Evolutionary conservation across 2,888 invertebrate species (phyloP).

Genomic region (Cephus nigrinus): DNA sequence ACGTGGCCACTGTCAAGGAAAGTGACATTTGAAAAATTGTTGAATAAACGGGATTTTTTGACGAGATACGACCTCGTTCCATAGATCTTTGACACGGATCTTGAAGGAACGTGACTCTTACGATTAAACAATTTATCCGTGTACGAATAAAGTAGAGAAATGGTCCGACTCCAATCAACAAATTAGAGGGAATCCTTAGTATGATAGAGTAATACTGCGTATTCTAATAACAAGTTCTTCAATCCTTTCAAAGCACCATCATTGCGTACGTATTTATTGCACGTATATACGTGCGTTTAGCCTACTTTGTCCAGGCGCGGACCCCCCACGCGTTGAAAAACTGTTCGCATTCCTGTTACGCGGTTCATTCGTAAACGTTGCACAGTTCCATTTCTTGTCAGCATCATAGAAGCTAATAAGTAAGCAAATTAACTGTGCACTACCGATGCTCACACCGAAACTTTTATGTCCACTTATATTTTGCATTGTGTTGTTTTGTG

Average conservation of each 20-base stretch:
- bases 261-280: not conserved
- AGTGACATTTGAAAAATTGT: not conserved
- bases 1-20: not conserved
- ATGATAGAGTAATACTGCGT: not conserved
- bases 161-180: not conserved
- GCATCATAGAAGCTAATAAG: not conserved
- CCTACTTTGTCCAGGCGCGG: slow-evolving; percentile 2
- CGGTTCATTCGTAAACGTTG: slow-evolving; percentile 18
- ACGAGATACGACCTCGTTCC: not conserved
- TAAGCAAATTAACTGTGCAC: not conserved
- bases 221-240: not conserved
- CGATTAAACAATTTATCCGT: not conserved
- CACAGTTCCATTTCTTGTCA: not conserved
- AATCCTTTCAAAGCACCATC: not conserved
- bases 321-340: slow-evolving; percentile 11
- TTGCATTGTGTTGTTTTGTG: not conserved
- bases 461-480: not conserved
- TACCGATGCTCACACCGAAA: not conserved
- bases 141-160: not conserved
- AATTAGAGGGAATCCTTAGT: not conserved
- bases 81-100: not conserved
- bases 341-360: slow-evolving; percentile 44
- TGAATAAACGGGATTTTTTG: not conserved
- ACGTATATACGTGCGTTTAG: not conserved
- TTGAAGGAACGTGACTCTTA: not conserved